These are phyloP conservation scores for Telenomus remus DNA, from an alignment of 1,140 invertebrate species.

Conservation along the genomic window DNA sequence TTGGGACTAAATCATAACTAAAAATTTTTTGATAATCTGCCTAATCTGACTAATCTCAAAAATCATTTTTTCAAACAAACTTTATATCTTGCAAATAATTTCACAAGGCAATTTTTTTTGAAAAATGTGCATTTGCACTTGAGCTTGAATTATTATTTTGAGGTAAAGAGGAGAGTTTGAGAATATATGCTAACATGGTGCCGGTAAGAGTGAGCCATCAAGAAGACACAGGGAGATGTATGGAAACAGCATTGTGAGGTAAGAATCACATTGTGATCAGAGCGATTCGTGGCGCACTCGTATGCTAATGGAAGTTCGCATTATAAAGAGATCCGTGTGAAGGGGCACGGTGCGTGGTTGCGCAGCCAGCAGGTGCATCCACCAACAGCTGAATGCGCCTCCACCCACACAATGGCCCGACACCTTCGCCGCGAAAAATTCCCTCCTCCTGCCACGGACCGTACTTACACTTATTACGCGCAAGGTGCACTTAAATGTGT, in stretches of 20 bases:
- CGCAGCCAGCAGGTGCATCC: constrained; percentile 63
- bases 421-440: constrained; percentile 64
- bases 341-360: constrained; percentile 40
- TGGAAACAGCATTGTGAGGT: constrained; percentile 58
- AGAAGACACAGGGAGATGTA: constrained; percentile 43
- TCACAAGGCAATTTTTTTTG: too few species aligned
- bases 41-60: too few species aligned
- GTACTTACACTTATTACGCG: constrained; percentile 46
- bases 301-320: constrained; percentile 54
- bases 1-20: too few species aligned
- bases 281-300: constrained; percentile 27
- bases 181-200: constrained; percentile 1
- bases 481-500: constrained; percentile 62
- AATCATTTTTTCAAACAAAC: too few species aligned
- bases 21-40: too few species aligned
- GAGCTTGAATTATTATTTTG: too few species aligned
- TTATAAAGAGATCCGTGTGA: constrained; percentile 54
- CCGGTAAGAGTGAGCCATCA: constrained; percentile 57
- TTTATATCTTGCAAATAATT: too few species aligned
- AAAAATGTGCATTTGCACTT: too few species aligned
- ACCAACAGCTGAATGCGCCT: constrained; percentile 64
- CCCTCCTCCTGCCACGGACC: constrained; percentile 11
- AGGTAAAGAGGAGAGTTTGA: neutral
- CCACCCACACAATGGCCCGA: constrained; percentile 64
- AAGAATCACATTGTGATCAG: constrained; percentile 41